Conservation (phyloP, 1,140 invertebrate species). For the Ceratosolen solmsi region DNA sequence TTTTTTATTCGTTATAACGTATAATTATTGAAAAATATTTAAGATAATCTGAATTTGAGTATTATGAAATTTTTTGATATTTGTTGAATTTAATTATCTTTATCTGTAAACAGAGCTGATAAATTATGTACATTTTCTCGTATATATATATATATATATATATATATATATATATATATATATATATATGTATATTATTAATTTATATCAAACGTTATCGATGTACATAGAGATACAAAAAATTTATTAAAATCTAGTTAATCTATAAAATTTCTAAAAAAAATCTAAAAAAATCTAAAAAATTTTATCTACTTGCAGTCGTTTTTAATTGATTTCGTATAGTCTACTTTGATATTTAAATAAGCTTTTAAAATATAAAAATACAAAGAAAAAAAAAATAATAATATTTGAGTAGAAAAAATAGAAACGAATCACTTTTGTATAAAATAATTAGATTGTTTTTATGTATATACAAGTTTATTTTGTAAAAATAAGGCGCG, state of each 20-base stretch:
- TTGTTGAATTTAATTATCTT: slow-evolving; percentile 23
- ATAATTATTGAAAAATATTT: slow-evolving; percentile 5
- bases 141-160: slow-evolving; percentile 3
- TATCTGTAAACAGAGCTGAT: slow-evolving; percentile 39
- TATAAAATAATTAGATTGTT: slow-evolving; percentile 11
- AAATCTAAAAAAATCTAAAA: too few relatives aligned
- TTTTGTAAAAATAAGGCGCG: slow-evolving; percentile 48
- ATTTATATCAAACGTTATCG: too few relatives aligned
- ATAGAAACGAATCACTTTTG: neutral
- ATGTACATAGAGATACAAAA: slow-evolving; percentile 27
- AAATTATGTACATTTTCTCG: slow-evolving; percentile 12
- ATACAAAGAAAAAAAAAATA: neutral
- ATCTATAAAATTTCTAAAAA: neutral
- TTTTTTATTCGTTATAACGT: too few relatives aligned
- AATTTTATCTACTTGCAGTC: too few relatives aligned
- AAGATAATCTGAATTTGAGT: slow-evolving; percentile 20
- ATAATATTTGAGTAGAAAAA: neutral
- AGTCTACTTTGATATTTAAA: slow-evolving; percentile 7
- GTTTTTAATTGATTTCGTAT: slow-evolving; percentile 1
- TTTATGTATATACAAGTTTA: slow-evolving; percentile 31
- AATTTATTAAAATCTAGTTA: slow-evolving; percentile 29
- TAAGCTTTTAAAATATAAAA: neutral
- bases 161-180: too few relatives aligned
- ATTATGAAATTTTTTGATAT: slow-evolving; percentile 41
- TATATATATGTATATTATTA: too few relatives aligned